These are phyloP conservation scores for Amblyjoppa fuscipennis DNA, from an alignment of 2,888 invertebrate genomes.

Conservation along the genomic window DNA sequence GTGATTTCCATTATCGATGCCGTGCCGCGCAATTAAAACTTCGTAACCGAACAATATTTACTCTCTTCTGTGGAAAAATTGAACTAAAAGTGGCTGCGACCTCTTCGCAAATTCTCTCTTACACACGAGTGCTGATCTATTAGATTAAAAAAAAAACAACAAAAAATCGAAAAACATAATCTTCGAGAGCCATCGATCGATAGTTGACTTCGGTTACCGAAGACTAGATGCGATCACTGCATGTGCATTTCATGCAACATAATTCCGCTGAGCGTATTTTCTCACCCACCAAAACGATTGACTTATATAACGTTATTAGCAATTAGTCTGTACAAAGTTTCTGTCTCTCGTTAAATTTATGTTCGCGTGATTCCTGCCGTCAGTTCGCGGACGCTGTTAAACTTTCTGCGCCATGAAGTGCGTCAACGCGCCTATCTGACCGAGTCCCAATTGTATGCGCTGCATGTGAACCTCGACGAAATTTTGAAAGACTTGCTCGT, in stretches of 20 bases:
- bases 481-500: conserved; percentile 93
- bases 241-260: conserved; percentile 59
- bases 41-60: conserved; percentile 11
- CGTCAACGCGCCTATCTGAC: conserved; percentile 82
- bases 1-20: conserved; percentile 16
- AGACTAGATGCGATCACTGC: conserved; percentile 15
- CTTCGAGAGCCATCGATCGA: conserved; percentile 17
- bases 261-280: conserved; percentile 5
- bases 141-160: background rate
- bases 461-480: conserved; percentile 96
- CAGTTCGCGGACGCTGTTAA: conserved; percentile 71
- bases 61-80: conserved; percentile 2
- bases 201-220: conserved; percentile 20
- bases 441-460: conserved; percentile 92
- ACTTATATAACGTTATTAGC: conserved; percentile 25
- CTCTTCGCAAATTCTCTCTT: background rate
- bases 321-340: conserved; percentile 66
- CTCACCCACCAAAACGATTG: conserved; percentile 30
- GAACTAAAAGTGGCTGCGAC: conserved; percentile 1
- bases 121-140: background rate
- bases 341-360: conserved; percentile 40
- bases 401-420: conserved; percentile 84
- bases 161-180: background rate
- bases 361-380: background rate
- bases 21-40: conserved; percentile 7